Conservation (phyloP, 2,888 invertebrate species). For the Melinaea menophilus region DNA sequence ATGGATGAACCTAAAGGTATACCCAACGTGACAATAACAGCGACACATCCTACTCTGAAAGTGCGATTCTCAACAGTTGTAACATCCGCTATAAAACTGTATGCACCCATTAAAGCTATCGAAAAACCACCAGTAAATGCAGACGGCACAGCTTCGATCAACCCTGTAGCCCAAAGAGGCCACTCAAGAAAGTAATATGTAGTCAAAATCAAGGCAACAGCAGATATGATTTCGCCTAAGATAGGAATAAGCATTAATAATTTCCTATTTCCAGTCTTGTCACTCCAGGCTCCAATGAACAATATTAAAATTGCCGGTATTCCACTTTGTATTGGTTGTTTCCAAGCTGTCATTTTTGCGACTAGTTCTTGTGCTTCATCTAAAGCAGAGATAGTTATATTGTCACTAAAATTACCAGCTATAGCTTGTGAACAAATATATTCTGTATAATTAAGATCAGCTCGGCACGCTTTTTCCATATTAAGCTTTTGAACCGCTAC, state of each 20-base stretch:
- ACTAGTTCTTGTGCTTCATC: conserved; percentile 61
- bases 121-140: conserved; percentile 79
- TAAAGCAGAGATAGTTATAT: conserved; percentile 53
- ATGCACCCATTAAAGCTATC: conserved; percentile 76
- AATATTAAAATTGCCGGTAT: conserved; percentile 77
- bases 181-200: conserved; percentile 77
- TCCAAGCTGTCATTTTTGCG: conserved; percentile 75
- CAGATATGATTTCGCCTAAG: conserved; percentile 73
- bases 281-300: conserved; percentile 81
- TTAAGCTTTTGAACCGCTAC: conserved; percentile 73
- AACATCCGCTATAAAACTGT: conserved; percentile 79
- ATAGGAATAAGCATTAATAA: conserved; percentile 76
- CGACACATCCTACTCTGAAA: conserved; percentile 79
- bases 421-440: conserved; percentile 67
- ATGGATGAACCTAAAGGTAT: conserved; percentile 71
- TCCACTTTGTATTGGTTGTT: conserved; percentile 72
- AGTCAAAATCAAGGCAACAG: conserved; percentile 70
- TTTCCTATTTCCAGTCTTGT: conserved; percentile 77
- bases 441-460: conserved; percentile 69
- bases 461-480: conserved; percentile 77
- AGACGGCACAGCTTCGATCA: conserved; percentile 75
- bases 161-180: conserved; percentile 73
- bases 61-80: conserved; percentile 79
- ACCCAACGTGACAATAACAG: conserved; percentile 71
- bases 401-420: conserved; percentile 49